A percentile compares a stretch with the other conserved stretches of the same genome.
Evolutionary conservation across 2,113 vertebrate species (phyloP).

Genomic region (Callipepla squamata): DNA sequence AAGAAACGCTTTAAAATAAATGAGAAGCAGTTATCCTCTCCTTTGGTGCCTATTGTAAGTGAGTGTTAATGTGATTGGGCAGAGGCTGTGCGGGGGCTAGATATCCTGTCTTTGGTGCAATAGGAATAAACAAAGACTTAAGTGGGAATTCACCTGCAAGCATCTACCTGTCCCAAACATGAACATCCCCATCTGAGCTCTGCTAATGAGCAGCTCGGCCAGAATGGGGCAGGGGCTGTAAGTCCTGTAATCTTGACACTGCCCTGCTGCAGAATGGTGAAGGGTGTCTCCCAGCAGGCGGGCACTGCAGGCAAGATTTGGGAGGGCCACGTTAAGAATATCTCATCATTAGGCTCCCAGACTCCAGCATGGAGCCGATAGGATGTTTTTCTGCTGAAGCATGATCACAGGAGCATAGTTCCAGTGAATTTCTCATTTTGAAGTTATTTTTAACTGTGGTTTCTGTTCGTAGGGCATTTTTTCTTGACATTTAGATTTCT

Average conservation of each 20-base stretch:
- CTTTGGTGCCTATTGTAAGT: slow-evolving; percentile 35
- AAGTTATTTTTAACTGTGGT: not conserved
- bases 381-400: not conserved
- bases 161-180: not conserved
- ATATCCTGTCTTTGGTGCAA: not conserved
- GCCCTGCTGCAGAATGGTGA: accelerated
- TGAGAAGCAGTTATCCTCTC: slow-evolving; percentile 24
- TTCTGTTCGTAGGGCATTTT: not conserved
- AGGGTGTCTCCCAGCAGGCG: too few relatives aligned
- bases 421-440: not conserved
- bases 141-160: not conserved
- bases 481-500: not conserved
- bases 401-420: not conserved
- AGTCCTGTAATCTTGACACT: not conserved
- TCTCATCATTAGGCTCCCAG: not conserved
- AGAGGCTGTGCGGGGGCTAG: not conserved
- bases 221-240: not conserved
- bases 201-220: not conserved
- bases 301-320: not conserved
- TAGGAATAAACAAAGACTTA: not conserved
- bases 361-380: not conserved
- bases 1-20: slow-evolving; percentile 53
- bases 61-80: not conserved
- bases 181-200: not conserved
- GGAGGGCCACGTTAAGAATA: not conserved